phyloP scores from a whole-genome alignment of 2,113 vertebrate species.

The Cisticola juncidis region DNA sequence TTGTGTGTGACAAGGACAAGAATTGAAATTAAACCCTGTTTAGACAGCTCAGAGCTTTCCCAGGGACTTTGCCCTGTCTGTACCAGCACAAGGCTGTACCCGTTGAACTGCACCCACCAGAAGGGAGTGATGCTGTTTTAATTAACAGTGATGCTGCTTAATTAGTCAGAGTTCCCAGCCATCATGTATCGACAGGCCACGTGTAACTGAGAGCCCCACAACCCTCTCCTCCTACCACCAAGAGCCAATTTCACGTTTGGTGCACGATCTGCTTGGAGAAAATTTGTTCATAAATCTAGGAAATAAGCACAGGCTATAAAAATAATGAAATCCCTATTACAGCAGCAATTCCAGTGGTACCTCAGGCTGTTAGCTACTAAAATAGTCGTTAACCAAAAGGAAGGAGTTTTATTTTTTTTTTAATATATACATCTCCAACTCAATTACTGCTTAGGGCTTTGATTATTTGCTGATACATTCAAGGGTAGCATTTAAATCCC shows the following conservation, averaged over 20 bases:
- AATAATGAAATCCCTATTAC: slow-evolving; percentile 48
- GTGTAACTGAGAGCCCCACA: neutral
- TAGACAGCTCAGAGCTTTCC: neutral
- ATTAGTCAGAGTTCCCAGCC: neutral
- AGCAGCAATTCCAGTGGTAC: slow-evolving; percentile 36
- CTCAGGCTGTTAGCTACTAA: slow-evolving; percentile 31
- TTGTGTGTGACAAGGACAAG: neutral
- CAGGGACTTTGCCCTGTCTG: neutral
- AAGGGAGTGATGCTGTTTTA: neutral
- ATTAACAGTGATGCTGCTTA: neutral
- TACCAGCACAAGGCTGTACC: neutral
- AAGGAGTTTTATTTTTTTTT: neutral
- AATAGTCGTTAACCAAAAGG: slow-evolving; percentile 39
- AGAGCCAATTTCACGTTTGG: neutral
- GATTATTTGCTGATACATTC: neutral
- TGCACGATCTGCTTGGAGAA: slow-evolving; percentile 1
- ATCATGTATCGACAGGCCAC: neutral
- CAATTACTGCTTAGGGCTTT: slow-evolving; percentile 14
- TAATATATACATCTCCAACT: neutral
- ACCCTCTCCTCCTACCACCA: neutral
- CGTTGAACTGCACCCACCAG: neutral
- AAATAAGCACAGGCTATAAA: slow-evolving; percentile 53
- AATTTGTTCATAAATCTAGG: slow-evolving; percentile 45
- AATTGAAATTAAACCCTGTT: neutral
- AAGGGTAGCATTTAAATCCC: slow-evolving; percentile 26